Evolutionary conservation across 1,140 invertebrate genomes (phyloP).

Genomic region (Ptiloglossa arizonensis): DNA sequence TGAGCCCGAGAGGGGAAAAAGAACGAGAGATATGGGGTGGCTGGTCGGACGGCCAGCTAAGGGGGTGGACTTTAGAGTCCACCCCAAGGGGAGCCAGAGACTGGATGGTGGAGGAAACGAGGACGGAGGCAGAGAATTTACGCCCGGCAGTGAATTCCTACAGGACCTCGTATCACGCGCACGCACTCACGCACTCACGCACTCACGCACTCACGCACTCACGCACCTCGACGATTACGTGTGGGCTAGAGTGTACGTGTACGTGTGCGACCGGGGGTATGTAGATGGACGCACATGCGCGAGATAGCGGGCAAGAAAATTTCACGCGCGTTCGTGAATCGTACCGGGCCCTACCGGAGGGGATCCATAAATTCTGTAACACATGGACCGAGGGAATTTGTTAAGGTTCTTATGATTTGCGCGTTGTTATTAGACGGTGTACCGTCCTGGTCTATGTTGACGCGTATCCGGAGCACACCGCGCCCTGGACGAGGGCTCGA

Average conservation of each 20-base stretch:
- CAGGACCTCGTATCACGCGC: constrained; percentile 74
- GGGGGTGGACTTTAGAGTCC: constrained; percentile 78
- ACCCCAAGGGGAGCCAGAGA: constrained; percentile 70
- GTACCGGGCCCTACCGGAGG: constrained; percentile 7
- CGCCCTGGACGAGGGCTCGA: neutral
- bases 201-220: constrained; percentile 66
- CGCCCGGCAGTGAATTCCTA: constrained; percentile 76
- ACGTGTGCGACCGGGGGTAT: neutral
- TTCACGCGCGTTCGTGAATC: constrained; percentile 23
- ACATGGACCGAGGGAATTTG: constrained; percentile 30
- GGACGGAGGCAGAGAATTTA: constrained; percentile 68
- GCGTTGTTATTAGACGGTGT: constrained; percentile 16
- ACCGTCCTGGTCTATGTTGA: neutral
- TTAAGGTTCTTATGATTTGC: constrained; percentile 28
- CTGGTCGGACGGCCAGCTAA: constrained; percentile 59
- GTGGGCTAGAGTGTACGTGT: neutral
- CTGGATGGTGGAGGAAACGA: constrained; percentile 28
- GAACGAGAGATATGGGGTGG: constrained; percentile 66
- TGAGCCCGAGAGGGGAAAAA: constrained; percentile 66
- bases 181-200: constrained; percentile 55
- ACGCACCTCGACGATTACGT: constrained; percentile 7
- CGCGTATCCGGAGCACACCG: neutral
- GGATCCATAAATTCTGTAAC: constrained; percentile 38
- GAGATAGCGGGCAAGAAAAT: constrained; percentile 9
- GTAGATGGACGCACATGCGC: constrained; percentile 25